phyloP scores from a whole-genome alignment of 1,140 invertebrate genomes.

The Bombus polaris region DNA sequence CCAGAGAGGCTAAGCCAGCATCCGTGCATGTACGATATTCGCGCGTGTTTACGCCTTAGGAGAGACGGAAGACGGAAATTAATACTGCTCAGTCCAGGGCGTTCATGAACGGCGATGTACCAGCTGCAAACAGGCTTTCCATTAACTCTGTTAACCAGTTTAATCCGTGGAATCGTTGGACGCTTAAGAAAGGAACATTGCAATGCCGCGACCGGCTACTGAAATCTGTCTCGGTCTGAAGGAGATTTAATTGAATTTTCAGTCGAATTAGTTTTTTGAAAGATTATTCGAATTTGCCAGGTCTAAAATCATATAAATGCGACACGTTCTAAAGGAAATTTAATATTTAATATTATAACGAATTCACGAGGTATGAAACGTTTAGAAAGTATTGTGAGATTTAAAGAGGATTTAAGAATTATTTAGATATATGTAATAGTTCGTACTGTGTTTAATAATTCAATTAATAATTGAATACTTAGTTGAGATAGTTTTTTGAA shows the following conservation, averaged over 20 bases:
- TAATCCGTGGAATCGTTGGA: slow-evolving; percentile 9
- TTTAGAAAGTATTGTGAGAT: no score
- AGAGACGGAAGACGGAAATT: slow-evolving; percentile 63
- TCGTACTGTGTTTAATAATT: no score
- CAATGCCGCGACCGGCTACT: neutral
- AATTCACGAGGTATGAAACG: no score
- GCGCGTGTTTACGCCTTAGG: slow-evolving; percentile 4
- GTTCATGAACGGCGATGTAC: slow-evolving; percentile 33
- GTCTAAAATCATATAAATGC: neutral
- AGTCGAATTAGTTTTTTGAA: neutral
- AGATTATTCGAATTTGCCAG: neutral
- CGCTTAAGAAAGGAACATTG: neutral
- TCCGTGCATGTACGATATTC: slow-evolving; percentile 8
- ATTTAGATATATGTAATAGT: no score
- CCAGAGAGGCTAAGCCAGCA: neutral
- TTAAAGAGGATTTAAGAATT: no score
- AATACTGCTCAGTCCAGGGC: slow-evolving; percentile 65
- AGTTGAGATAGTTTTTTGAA: neutral
- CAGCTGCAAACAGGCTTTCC: slow-evolving; percentile 12
- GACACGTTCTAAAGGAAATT: no score
- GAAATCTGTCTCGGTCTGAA: neutral
- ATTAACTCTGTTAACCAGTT: slow-evolving; percentile 9
- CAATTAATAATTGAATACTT: no score
- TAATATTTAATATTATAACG: no score
- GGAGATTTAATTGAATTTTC: neutral